Evolutionary conservation across 1,140 invertebrate species (phyloP).

Genomic region (Drosophila nasuta): DNA sequence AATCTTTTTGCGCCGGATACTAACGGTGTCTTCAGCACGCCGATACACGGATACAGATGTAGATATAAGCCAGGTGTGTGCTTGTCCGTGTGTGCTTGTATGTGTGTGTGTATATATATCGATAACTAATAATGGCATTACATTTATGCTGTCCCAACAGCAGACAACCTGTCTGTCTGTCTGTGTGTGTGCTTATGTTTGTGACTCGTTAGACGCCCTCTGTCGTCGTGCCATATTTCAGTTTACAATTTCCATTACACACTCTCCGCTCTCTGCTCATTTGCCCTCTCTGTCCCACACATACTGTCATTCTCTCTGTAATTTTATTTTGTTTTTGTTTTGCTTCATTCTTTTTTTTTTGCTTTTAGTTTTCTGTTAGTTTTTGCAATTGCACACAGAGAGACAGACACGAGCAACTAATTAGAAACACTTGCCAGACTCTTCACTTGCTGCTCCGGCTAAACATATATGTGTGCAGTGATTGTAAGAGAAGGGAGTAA

Average conservation of each 20-base stretch:
- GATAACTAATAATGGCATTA: slow-evolving; percentile 81
- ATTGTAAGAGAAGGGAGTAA: background rate
- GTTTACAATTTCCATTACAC: slow-evolving; percentile 63
- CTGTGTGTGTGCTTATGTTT: slow-evolving; percentile 10
- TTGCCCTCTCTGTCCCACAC: background rate
- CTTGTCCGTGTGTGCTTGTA: background rate
- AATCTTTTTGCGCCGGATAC: slow-evolving; percentile 79
- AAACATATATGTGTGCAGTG: slow-evolving; percentile 10
- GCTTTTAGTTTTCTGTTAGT: slow-evolving; percentile 24
- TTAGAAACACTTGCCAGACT: slow-evolving; percentile 62
- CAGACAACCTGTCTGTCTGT: background rate
- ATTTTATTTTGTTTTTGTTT: slow-evolving; percentile 33
- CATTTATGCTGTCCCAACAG: slow-evolving; percentile 63
- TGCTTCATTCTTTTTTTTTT: slow-evolving; percentile 31
- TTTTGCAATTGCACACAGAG: slow-evolving; percentile 43
- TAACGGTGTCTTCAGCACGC: slow-evolving; percentile 49
- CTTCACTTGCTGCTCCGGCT: slow-evolving; percentile 18
- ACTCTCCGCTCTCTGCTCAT: slow-evolving; percentile 22
- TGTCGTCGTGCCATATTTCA: slow-evolving; percentile 68
- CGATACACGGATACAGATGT: slow-evolving; percentile 19
- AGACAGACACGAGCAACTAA: slow-evolving; percentile 61
- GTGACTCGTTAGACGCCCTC: slow-evolving; percentile 49
- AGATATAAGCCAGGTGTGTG: background rate
- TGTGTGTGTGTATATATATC: slow-evolving; percentile 53
- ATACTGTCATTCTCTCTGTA: slow-evolving; percentile 1